Conservation (phyloP, 2,888 invertebrate species). For the Eupithecia dodoneata region DNA sequence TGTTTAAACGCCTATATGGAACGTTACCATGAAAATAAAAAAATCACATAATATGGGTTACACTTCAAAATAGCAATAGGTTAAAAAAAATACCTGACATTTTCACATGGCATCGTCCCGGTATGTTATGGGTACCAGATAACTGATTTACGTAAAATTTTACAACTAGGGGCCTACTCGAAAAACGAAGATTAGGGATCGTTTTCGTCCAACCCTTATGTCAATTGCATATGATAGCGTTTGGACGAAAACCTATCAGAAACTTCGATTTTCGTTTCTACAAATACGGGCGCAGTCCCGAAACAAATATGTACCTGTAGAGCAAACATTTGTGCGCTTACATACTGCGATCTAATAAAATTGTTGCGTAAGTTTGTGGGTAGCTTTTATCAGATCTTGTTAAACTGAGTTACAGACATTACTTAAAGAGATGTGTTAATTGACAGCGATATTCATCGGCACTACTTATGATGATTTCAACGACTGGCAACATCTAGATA, state of each 20-base stretch:
- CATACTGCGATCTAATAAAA: background rate
- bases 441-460: constrained; percentile 22
- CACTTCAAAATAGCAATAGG: background rate
- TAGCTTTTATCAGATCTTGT: background rate
- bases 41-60: background rate
- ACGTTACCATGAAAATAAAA: background rate
- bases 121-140: background rate
- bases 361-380: background rate
- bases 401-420: background rate
- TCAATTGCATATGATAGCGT: background rate
- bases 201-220: background rate
- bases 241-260: background rate
- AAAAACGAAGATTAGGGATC: background rate
- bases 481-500: constrained; percentile 23
- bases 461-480: constrained; percentile 16
- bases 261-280: background rate
- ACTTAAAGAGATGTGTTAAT: constrained; percentile 21
- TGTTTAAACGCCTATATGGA: background rate
- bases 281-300: background rate
- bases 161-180: background rate
- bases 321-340: background rate
- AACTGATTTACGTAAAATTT: background rate
- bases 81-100: background rate
- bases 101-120: background rate
- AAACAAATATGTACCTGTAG: background rate